Percentiles rank a stretch among this genome's conserved stretches.
Evolutionary conservation across 2,113 vertebrate genomes (phyloP).

Genomic region (Hiodon tergisus): DNA sequence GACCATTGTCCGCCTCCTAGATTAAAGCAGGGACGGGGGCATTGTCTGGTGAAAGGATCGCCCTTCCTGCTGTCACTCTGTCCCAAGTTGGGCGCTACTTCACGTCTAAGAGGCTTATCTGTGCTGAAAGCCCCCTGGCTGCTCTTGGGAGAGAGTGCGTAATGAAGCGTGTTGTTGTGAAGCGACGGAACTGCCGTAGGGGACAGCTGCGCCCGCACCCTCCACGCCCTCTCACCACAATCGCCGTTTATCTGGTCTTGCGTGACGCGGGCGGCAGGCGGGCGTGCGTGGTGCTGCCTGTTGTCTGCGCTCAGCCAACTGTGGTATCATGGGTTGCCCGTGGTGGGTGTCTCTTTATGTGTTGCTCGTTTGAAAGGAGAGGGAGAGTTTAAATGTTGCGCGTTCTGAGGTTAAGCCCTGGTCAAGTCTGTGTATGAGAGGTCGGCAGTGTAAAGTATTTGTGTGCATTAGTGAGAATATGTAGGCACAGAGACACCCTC

Average conservation of each 20-base stretch:
- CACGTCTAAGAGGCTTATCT: conserved; percentile 99
- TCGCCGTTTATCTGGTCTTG: conserved; percentile 94
- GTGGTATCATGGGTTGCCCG: conserved; percentile 47
- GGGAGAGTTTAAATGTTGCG: conserved; percentile 70
- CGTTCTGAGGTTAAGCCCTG: conserved; percentile 57
- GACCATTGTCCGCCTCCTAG: conserved; percentile 99
- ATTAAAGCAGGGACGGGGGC: conserved; percentile 99
- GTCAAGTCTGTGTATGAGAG: conserved; percentile 21
- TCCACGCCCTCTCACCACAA: conserved; percentile 73
- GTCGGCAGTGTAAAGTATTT: conserved; percentile 1
- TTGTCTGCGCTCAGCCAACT: conserved; percentile 56
- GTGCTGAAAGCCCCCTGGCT: conserved; percentile 97
- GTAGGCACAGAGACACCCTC: too few species aligned
- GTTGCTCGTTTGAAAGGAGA: conserved; percentile 56
- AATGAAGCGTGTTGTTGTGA: conserved; percentile 99
- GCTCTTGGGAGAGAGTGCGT: conserved; percentile 98
- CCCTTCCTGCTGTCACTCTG: conserved; percentile 99
- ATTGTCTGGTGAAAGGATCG: conserved; percentile 99
- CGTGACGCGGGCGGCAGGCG: conserved; percentile 69
- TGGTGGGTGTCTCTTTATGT: conserved; percentile 64
- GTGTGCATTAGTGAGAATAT: conserved; percentile 21
- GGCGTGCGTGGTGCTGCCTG: conserved; percentile 47
- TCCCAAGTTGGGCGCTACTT: conserved; percentile 97
- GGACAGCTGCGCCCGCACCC: conserved; percentile 83
- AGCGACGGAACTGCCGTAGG: conserved; percentile 95